A percentile compares a stretch with the other conserved stretches of the same genome.
phyloP scores from a whole-genome alignment of 1,140 invertebrate genomes.

The Eueides isabella region DNA sequence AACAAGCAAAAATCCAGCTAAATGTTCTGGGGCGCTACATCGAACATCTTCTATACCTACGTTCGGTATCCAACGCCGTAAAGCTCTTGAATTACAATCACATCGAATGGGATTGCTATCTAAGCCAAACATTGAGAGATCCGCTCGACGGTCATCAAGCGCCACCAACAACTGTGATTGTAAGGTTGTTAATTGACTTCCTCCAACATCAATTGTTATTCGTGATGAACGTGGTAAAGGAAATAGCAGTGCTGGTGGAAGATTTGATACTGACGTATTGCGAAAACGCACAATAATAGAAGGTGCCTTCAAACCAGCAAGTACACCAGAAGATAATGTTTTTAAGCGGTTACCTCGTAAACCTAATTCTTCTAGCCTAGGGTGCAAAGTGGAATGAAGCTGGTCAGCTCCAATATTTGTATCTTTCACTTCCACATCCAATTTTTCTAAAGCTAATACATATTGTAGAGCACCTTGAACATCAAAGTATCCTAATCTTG shows the following conservation, averaged over 20 bases:
- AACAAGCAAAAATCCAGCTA: conserved; percentile 86
- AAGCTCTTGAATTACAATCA: conserved; percentile 90
- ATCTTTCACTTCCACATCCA: conserved; percentile 95
- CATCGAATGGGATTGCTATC: conserved; percentile 91
- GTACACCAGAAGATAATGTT: conserved; percentile 90
- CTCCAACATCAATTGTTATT: conserved; percentile 89
- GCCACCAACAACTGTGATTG: conserved; percentile 89
- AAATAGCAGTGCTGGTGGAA: conserved; percentile 92
- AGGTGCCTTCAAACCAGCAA: conserved; percentile 90
- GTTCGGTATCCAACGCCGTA: conserved; percentile 89
- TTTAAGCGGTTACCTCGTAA: conserved; percentile 89
- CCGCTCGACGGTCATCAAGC: conserved; percentile 90
- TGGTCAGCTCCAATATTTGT: conserved; percentile 91
- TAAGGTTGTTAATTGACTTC: conserved; percentile 89
- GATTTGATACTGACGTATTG: conserved; percentile 89
- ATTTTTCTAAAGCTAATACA: conserved; percentile 85
- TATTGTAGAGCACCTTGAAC: conserved; percentile 89
- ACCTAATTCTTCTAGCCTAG: conserved; percentile 88
- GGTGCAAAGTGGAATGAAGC: conserved; percentile 89
- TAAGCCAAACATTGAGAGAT: conserved; percentile 88
- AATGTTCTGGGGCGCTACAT: conserved; percentile 86
- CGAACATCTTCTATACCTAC: conserved; percentile 83
- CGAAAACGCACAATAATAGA: conserved; percentile 87
- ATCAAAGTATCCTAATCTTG: conserved; percentile 91
- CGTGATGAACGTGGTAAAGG: conserved; percentile 94